Percentiles rank a stretch among this genome's conserved stretches.
phyloP scores from a whole-genome alignment of 2,888 invertebrate species.

The Tipula confusa region DNA sequence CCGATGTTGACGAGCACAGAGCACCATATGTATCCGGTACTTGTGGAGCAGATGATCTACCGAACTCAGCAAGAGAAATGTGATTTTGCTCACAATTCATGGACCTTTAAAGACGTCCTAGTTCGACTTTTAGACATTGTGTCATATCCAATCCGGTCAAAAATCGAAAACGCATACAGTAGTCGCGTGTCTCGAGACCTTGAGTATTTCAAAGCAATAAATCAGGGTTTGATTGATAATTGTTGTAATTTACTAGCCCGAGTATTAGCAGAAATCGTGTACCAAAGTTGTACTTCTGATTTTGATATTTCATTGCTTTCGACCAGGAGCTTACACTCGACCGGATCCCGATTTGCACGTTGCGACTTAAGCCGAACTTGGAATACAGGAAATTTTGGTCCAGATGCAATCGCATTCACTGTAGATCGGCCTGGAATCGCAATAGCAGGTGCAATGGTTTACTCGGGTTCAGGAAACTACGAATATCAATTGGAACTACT shows the following conservation, averaged over 20 bases:
- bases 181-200: conserved; percentile 48
- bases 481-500: conserved; percentile 88
- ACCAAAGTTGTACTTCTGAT: conserved; percentile 72
- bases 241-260: conserved; percentile 76
- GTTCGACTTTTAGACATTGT: conserved; percentile 78
- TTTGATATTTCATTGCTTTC: conserved; percentile 48
- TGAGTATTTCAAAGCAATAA: conserved; percentile 44
- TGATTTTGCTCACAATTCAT: conserved; percentile 47
- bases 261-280: conserved; percentile 81
- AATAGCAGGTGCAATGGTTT: conserved; percentile 84
- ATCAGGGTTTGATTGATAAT: conserved; percentile 58
- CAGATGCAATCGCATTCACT: conserved; percentile 92
- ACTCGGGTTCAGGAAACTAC: conserved; percentile 82
- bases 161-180: conserved; percentile 48
- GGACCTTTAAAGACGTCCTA: conserved; percentile 71
- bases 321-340: conserved; percentile 75
- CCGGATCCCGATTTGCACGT: conserved; percentile 85
- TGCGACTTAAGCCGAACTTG: conserved; percentile 86
- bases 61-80: conserved; percentile 55
- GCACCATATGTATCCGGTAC: conserved; percentile 67
- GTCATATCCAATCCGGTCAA: conserved; percentile 66
- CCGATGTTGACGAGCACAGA: conserved; percentile 65
- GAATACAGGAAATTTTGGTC: conserved; percentile 96
- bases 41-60: conserved; percentile 74
- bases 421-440: conserved; percentile 87